phyloP scores from a whole-genome alignment of 2,113 vertebrate genomes.

The Campylomormyrus tamandua region DNA sequence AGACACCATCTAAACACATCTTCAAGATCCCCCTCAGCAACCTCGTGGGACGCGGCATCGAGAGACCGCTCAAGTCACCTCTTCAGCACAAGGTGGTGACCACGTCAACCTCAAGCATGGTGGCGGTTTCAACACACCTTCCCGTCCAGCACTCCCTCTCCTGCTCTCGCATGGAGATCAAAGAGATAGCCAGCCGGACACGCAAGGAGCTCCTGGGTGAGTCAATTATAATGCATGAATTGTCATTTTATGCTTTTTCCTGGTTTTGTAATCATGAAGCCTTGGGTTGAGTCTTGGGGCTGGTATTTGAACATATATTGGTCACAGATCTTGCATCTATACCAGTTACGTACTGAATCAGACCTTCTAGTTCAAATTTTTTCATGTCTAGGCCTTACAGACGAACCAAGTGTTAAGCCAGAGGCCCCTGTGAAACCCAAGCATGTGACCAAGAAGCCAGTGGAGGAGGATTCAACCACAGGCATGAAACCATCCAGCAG shows the following conservation, averaged over 20 bases:
- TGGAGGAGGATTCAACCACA: constrained; percentile 66
- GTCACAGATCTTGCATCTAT: background rate
- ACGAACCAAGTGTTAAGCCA: constrained; percentile 70
- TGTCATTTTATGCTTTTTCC: background rate
- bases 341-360: background rate
- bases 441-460: constrained; percentile 66
- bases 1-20: constrained; percentile 73
- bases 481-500: constrained; percentile 68
- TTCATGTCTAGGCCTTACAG: constrained; percentile 70
- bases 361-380: background rate
- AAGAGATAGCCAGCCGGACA: constrained; percentile 94
- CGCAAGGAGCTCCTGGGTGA: constrained; percentile 93
- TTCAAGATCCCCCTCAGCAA: constrained; percentile 97
- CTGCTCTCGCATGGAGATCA: constrained; percentile 94
- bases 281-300: background rate
- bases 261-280: background rate
- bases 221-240: background rate
- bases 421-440: constrained; percentile 73
- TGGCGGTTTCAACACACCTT: constrained; percentile 45
- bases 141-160: constrained; percentile 74
- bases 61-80: constrained; percentile 89
- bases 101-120: constrained; percentile 52
- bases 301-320: background rate
- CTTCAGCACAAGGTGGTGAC: constrained; percentile 80
- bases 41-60: constrained; percentile 90